Evolutionary conservation across 2,113 vertebrate species (phyloP).

Genomic region (Megaptera novaeangliae): DNA sequence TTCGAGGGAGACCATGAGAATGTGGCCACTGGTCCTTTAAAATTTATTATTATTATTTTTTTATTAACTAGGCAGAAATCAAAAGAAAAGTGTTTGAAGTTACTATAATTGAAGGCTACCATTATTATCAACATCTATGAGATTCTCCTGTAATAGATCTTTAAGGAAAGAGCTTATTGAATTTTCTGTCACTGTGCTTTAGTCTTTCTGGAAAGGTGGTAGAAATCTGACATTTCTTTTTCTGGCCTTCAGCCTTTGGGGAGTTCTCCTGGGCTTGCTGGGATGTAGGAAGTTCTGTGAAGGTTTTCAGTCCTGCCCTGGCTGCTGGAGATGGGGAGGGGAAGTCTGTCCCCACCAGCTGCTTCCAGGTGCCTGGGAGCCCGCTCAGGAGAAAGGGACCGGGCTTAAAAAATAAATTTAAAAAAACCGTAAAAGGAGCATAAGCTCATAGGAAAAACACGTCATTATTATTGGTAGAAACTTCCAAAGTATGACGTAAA

Average conservation of each 20-base stretch:
- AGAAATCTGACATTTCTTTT: neutral
- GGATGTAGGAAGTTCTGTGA: neutral
- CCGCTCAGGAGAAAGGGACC: neutral
- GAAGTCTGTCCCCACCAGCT: no score
- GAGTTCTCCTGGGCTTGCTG: neutral
- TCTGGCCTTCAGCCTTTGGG: neutral
- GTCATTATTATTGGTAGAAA: neutral
- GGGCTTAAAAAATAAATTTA: neutral
- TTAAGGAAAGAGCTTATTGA: neutral
- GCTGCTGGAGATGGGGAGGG: no score
- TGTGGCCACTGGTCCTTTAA: slow-evolving; percentile 48
- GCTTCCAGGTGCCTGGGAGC: neutral
- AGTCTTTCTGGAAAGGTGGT: neutral
- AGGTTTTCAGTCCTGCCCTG: neutral
- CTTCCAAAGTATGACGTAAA: neutral
- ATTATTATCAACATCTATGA: neutral
- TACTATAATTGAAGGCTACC: slow-evolving; percentile 2
- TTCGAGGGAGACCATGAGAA: slow-evolving; percentile 61
- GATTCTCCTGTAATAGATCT: slow-evolving; percentile 31
- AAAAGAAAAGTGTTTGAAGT: slow-evolving; percentile 39
- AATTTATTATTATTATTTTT: neutral
- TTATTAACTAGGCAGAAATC: neutral
- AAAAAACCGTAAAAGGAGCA: neutral
- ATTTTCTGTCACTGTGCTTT: neutral
- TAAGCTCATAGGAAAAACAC: neutral